Conservation (phyloP, 37 sponge, comb jelly and placozoan genomes). For the Aplysina aerophoba region DNA sequence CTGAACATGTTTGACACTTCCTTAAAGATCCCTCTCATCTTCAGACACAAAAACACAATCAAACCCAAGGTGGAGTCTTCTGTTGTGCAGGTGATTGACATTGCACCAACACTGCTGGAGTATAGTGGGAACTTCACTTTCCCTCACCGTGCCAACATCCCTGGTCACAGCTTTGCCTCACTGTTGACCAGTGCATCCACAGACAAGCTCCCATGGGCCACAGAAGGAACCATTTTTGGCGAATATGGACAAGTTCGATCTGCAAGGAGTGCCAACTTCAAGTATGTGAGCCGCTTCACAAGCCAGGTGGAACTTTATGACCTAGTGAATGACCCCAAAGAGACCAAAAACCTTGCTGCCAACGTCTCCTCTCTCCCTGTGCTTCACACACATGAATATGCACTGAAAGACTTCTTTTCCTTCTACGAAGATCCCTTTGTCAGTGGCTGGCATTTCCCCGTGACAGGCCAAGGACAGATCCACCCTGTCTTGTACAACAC, state of each 20-base stretch:
- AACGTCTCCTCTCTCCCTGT: not conserved
- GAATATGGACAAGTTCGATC: conserved; percentile 75
- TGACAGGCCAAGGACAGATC: conserved; percentile 67
- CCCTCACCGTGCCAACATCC: conserved; percentile 20
- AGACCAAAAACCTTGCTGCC: conserved; percentile 44
- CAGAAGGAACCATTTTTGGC: conserved; percentile 52
- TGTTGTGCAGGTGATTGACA: conserved; percentile 67
- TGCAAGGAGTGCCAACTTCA: conserved; percentile 30
- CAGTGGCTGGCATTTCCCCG: conserved; percentile 72
- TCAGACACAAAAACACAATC: conserved; percentile 55
- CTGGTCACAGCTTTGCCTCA: conserved; percentile 54
- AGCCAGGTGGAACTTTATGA: conserved; percentile 65
- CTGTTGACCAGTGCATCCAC: conserved; percentile 31
- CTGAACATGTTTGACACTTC: conserved; percentile 86
- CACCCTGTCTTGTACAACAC: conserved; percentile 59
- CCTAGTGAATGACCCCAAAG: conserved; percentile 50
- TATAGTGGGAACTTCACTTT: conserved; percentile 64
- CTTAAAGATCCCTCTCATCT: conserved; percentile 67
- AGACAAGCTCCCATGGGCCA: conserved; percentile 1
- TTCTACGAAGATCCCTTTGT: conserved; percentile 73
- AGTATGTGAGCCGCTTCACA: conserved; percentile 55
- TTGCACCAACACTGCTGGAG: conserved; percentile 72
- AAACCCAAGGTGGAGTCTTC: conserved; percentile 55
- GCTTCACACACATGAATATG: conserved; percentile 5
- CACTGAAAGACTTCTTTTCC: conserved; percentile 58